Evolutionary conservation across 2,888 invertebrate species (phyloP), one percentile per base, ranked within the genome.

Genomic region (Onthophagus sagittarius): DNA sequence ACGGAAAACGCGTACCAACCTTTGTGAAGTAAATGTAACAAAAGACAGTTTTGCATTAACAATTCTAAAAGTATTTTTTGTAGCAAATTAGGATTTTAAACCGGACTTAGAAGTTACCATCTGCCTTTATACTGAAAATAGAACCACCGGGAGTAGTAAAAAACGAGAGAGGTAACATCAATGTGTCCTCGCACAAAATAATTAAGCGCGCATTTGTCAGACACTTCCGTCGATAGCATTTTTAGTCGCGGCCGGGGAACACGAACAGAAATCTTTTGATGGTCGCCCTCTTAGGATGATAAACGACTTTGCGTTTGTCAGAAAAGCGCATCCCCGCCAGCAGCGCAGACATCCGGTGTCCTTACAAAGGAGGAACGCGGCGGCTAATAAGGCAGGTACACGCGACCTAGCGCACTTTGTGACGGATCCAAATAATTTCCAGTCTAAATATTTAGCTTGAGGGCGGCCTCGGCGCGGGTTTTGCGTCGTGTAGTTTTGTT

Each of bases 141-240:
- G 67, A 15, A 15, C 31, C 67, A 23, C 23, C n/a, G 31, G 7
- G 67, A 15, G 64, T n/a, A 23, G 67, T 32, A 31, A 23, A 31
- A n/a, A 67, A 67, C 23, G 39, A 64, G 4, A 67, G n/a, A 31
- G 72, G 76, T 78, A 77, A 80, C 82, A 81, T 83, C 84, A 82
- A 83, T 84, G 81, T 82, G 83, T 84, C 83, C 80, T 80, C 82
- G 80, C 81, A 82, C 80, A 84, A 84, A 84, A 85, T 85, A 85
- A 85, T 85, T 84, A 85, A 84, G 83, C 83, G 81, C 82, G 82
- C 82, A 85, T 85, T 85, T 84, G 85, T 85, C 84, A 84, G 79
- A 77, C 82, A 81, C 78, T 85, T 85, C 85, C 85, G 81, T 80
- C 83, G 83, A 83, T 84, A 83, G 83, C 83, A 84, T 84, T 84